Evolutionary conservation across 2,888 invertebrate genomes (phyloP).

Genomic region (Sympetrum striolatum): DNA sequence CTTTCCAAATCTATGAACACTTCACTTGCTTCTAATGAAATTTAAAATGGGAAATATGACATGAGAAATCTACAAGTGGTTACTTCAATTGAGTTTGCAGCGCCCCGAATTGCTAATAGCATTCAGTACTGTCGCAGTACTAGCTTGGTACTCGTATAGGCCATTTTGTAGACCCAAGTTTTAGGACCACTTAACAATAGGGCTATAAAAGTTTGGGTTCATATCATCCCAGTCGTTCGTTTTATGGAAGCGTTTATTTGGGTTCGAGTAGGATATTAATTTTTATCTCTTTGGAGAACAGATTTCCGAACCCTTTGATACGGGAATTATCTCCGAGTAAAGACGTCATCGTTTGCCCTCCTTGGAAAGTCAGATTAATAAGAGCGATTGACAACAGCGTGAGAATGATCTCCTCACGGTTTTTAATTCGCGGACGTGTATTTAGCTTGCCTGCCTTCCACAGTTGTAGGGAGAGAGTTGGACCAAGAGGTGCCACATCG

Average conservation of each 20-base stretch:
- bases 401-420: slow-evolving; percentile 7
- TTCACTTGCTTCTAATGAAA: neutral
- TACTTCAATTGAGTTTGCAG: slow-evolving; percentile 29
- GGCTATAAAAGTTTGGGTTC: neutral
- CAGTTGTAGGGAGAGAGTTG: neutral
- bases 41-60: neutral
- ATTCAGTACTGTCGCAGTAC: neutral
- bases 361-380: slow-evolving; percentile 21
- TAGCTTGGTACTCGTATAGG: neutral
- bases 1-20: too few species aligned
- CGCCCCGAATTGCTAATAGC: slow-evolving; percentile 11
- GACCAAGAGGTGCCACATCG: neutral
- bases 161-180: neutral
- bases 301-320: slow-evolving; percentile 1
- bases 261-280: neutral
- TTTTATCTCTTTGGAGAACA: neutral
- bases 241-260: neutral
- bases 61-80: slow-evolving; percentile 32
- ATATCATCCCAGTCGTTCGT: neutral
- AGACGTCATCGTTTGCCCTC: slow-evolving; percentile 25
- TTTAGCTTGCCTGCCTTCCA: slow-evolving; percentile 22
- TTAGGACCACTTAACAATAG: neutral
- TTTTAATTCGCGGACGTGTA: slow-evolving; percentile 13
- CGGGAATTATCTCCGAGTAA: neutral
- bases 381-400: neutral